Evolutionary conservation across 1,140 invertebrate species (phyloP).

Genomic region (Xylocopa sonorina): DNA sequence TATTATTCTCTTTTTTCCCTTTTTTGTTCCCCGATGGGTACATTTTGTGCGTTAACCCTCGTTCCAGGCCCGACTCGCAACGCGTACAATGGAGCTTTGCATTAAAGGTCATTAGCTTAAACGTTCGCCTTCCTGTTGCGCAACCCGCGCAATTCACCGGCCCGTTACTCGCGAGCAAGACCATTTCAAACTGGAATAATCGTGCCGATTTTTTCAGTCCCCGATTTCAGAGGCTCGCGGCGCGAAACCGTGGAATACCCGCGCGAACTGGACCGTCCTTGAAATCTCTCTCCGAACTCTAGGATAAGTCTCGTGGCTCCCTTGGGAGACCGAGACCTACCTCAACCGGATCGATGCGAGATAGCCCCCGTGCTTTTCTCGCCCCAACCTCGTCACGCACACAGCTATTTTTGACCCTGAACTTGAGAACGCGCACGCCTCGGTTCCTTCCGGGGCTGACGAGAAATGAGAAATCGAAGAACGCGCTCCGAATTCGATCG

Average conservation of each 20-base stretch:
- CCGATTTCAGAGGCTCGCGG: too few relatives aligned
- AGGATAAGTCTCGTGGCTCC: conserved; percentile 76
- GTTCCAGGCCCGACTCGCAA: conserved; percentile 53
- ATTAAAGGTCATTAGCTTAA: conserved; percentile 74
- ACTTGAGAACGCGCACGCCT: conserved; percentile 51
- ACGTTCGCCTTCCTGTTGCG: conserved; percentile 72
- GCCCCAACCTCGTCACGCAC: conserved; percentile 62
- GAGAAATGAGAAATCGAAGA: not conserved
- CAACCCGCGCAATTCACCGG: conserved; percentile 65
- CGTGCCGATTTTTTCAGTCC: conserved; percentile 37
- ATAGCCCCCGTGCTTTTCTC: conserved; percentile 67
- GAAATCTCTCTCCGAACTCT: conserved; percentile 79
- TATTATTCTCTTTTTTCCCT: conserved; percentile 3
- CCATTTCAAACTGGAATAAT: conserved; percentile 50
- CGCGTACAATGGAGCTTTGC: conserved; percentile 66
- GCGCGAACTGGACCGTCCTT: conserved; percentile 72
- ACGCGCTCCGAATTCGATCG: too few relatives aligned
- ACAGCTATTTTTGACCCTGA: conserved; percentile 64
- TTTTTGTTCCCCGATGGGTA: conserved; percentile 57
- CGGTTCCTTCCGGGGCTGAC: conserved; percentile 32
- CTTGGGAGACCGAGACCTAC: conserved; percentile 75
- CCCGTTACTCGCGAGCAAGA: conserved; percentile 50
- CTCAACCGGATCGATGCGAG: conserved; percentile 79
- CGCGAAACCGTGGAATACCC: not conserved
- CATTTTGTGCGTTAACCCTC: conserved; percentile 63